A percentile compares a stretch with the other conserved stretches of the same genome.
Conservation (phyloP, 1,140 invertebrate genomes). For the Maconellicoccus hirsutus region DNA sequence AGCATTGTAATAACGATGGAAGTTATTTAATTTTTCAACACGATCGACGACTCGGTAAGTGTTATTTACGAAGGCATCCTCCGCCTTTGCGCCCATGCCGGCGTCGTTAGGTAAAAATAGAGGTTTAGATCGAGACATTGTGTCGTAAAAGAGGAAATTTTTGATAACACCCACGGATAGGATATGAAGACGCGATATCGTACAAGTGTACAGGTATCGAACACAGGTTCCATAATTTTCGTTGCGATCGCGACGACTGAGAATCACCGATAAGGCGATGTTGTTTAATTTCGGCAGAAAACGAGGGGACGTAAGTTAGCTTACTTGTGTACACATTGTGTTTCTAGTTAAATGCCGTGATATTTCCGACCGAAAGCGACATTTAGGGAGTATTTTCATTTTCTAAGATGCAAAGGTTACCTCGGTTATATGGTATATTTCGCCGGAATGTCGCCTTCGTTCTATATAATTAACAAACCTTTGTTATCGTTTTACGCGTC, state of each 20-base stretch:
- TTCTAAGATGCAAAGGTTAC: constrained; percentile 8
- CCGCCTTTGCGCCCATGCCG: too few species aligned
- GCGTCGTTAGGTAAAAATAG: too few species aligned
- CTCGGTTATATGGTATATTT: neutral
- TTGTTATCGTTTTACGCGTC: neutral
- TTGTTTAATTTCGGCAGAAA: neutral
- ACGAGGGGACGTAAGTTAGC: neutral
- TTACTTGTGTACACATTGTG: neutral
- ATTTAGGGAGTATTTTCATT: constrained; percentile 9
- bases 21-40: too few species aligned
- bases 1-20: too few species aligned
- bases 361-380: constrained; percentile 7
- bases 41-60: too few species aligned
- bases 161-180: neutral
- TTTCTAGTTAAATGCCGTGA: neutral
- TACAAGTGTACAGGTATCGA: neutral
- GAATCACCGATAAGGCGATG: constrained; percentile 1
- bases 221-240: neutral
- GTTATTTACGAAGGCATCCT: too few species aligned
- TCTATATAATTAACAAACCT: constrained; percentile 5
- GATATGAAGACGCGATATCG: neutral
- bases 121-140: too few species aligned
- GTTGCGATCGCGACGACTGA: neutral
- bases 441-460: constrained; percentile 1
- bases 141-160: too few species aligned